A percentile compares a stretch with the other conserved stretches of the same genome.
phyloP scores from a whole-genome alignment of 2,113 vertebrate genomes.

The Etheostoma spectabile region DNA sequence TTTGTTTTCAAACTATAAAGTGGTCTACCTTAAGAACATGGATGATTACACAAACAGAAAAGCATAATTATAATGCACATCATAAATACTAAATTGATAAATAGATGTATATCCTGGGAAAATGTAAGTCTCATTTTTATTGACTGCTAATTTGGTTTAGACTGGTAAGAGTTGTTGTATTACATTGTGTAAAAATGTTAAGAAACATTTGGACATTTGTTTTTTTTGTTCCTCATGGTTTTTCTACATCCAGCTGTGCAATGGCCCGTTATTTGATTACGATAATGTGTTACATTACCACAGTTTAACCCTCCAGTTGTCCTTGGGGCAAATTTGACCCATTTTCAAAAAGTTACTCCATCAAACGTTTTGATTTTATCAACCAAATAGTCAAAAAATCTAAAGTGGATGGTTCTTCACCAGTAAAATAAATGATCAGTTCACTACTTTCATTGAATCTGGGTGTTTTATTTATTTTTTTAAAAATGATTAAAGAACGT shows the following conservation, averaged over 20 bases:
- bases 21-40: not conserved
- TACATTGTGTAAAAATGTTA: not conserved
- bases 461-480: no score
- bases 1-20: not conserved
- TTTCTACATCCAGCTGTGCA: not conserved
- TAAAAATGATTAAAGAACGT: no score
- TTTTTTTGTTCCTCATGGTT: not conserved
- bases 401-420: no score
- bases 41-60: not conserved
- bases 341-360: no score
- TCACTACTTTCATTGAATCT: no score
- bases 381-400: no score
- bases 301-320: not conserved
- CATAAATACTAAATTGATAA: not conserved
- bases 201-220: not conserved
- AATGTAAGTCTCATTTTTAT: not conserved
- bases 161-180: not conserved
- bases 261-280: conserved; percentile 19
- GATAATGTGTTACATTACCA: conserved; percentile 27
- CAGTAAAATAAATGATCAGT: no score
- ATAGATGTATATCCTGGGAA: not conserved
- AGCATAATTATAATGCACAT: not conserved
- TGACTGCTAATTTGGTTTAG: not conserved
- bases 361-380: no score
- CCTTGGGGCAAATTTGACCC: no score